phyloP scores from a whole-genome alignment of 2,113 vertebrate species.

The Albula glossodonta region DNA sequence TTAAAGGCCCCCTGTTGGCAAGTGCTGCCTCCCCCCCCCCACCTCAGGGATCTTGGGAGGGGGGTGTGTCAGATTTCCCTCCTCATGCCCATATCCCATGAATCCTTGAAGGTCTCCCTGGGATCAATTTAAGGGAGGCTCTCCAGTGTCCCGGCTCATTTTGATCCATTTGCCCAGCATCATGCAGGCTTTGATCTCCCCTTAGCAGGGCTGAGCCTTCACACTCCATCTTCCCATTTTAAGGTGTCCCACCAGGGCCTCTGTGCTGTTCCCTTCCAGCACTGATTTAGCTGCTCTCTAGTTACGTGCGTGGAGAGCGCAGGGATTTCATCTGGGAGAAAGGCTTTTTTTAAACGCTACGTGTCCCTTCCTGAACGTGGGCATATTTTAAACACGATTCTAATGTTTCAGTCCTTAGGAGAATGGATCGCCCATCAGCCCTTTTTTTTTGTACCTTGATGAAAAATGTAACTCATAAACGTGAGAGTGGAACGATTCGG shows the following conservation, averaged over 20 bases:
- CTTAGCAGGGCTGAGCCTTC: conserved; percentile 32
- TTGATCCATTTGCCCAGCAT: conserved; percentile 44
- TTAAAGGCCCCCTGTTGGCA: not conserved
- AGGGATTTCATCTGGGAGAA: not conserved
- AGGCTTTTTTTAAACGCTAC: not conserved
- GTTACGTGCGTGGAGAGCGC: not conserved
- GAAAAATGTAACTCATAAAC: not conserved
- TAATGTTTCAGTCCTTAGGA: not conserved
- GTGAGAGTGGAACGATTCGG: not conserved
- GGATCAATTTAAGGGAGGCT: conserved; percentile 19
- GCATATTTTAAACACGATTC: not conserved
- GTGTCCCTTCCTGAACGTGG: not conserved
- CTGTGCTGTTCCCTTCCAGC: not conserved
- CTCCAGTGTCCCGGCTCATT: not conserved
- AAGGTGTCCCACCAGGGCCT: not conserved
- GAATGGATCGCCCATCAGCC: not conserved
- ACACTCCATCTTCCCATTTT: not conserved
- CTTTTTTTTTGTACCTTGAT: not conserved
- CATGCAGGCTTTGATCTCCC: conserved; percentile 38
- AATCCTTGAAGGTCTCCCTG: conserved; percentile 34
- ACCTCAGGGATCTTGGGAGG: not conserved
- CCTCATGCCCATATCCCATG: not conserved
- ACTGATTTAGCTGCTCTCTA: not conserved
- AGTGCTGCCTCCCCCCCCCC: too few species aligned
- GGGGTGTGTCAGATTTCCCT: not conserved